Conservation (phyloP, 2,888 invertebrate species). For the Phyto melanocephala region DNA sequence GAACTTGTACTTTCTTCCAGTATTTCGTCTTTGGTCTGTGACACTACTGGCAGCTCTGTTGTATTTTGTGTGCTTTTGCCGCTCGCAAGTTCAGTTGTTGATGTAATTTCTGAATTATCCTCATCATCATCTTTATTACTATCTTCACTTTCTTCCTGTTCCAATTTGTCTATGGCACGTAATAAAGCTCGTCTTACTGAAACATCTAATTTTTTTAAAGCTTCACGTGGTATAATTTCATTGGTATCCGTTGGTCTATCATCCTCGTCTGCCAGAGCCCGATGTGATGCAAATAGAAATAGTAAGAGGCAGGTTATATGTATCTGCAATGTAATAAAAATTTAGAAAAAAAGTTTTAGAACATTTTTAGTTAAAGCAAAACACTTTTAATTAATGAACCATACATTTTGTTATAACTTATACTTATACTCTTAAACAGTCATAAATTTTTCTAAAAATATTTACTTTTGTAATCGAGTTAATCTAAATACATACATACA, state of each 20-base stretch:
- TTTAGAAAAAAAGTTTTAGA: background rate
- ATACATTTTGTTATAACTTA: background rate
- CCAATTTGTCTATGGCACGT: slow-evolving; percentile 87
- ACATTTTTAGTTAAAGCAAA: slow-evolving; percentile 5
- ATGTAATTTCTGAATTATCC: slow-evolving; percentile 26
- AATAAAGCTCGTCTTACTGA: slow-evolving; percentile 87
- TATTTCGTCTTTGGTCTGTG: slow-evolving; percentile 74
- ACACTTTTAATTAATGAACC: slow-evolving; percentile 18
- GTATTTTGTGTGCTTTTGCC: slow-evolving; percentile 47
- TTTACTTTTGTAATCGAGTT: background rate
- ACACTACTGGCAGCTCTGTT: slow-evolving; percentile 21
- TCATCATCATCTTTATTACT: slow-evolving; percentile 72
- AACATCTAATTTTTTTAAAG: slow-evolving; percentile 82
- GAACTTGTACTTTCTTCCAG: slow-evolving; percentile 80
- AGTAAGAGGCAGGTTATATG: slow-evolving; percentile 68
- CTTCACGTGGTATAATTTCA: slow-evolving; percentile 81
- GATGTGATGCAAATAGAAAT: slow-evolving; percentile 67
- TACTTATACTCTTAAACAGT: background rate
- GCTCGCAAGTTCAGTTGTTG: too few species aligned
- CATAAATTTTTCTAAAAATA: background rate
- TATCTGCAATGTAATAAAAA: slow-evolving; percentile 65
- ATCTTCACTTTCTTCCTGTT: slow-evolving; percentile 80
- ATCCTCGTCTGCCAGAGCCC: slow-evolving; percentile 66
- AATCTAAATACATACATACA: too few species aligned
- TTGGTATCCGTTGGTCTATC: slow-evolving; percentile 76